phyloP scores from a whole-genome alignment of 1,140 invertebrate species.

The Adoxophyes honmai region DNA sequence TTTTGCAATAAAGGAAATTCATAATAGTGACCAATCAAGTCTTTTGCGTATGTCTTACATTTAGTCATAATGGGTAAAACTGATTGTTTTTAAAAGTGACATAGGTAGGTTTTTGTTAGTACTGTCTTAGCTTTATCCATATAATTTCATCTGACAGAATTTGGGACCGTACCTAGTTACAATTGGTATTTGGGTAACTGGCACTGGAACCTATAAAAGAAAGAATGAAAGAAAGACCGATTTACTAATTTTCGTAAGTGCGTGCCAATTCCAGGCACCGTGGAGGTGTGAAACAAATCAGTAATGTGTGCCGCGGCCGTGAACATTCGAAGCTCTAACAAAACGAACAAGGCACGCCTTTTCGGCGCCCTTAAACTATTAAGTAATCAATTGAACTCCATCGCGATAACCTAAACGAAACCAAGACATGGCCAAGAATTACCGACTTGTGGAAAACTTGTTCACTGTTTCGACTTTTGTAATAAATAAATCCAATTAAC shows the following conservation, averaged over 20 bases:
- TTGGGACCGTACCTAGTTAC: no score
- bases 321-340: background rate
- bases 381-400: constrained; percentile 32
- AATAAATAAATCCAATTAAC: constrained; percentile 7
- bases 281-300: constrained; percentile 2
- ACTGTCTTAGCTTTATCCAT: no score
- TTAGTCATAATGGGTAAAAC: no score
- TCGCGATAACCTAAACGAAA: constrained; percentile 27
- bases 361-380: constrained; percentile 22
- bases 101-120: no score
- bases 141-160: no score
- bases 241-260: background rate
- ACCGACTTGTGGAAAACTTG: background rate
- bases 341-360: constrained; percentile 19
- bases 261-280: background rate
- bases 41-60: no score
- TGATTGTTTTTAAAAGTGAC: no score
- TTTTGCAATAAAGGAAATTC: no score
- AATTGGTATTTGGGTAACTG: no score
- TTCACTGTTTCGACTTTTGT: background rate
- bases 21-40: no score
- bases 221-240: background rate
- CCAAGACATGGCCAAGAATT: constrained; percentile 2
- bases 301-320: background rate
- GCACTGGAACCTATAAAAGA: no score